Percentiles rank a stretch among this genome's conserved stretches.
Conservation (phyloP, 2,113 vertebrate species). For the Seriola rivoliana region DNA sequence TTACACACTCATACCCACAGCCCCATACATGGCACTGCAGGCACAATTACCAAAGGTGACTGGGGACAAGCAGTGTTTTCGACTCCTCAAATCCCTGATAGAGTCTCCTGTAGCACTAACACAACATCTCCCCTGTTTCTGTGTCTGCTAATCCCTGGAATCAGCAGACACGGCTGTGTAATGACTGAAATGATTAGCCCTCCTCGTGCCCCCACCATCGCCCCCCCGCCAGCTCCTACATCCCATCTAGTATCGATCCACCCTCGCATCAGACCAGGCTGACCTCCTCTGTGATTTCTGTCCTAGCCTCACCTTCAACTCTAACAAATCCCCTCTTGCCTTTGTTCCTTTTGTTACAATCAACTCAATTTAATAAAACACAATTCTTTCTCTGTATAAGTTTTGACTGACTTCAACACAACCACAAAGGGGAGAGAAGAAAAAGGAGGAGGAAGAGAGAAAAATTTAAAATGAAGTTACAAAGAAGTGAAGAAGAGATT, state of each 20-base stretch:
- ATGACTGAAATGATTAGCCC: conserved; percentile 81
- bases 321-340: conserved; percentile 8
- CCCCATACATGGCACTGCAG: conserved; percentile 33
- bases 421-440: background rate
- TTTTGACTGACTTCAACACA: background rate
- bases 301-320: conserved; percentile 47
- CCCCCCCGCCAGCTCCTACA: conserved; percentile 51
- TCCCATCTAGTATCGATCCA: conserved; percentile 69
- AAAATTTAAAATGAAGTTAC: conserved; percentile 15
- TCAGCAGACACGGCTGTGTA: conserved; percentile 70
- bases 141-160: conserved; percentile 76
- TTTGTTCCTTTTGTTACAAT: conserved; percentile 13
- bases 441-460: background rate
- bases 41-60: conserved; percentile 62
- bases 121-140: conserved; percentile 74
- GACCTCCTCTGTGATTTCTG: conserved; percentile 17
- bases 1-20: conserved; percentile 25
- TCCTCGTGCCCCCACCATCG: conserved; percentile 40
- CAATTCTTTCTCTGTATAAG: background rate
- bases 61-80: conserved; percentile 61
- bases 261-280: conserved; percentile 38
- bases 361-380: background rate
- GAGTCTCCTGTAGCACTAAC: conserved; percentile 69
- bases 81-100: conserved; percentile 70
- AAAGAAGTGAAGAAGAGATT: conserved; percentile 23